Base-by-base conservation (phyloP, 2,797 vertebrate genomes). In the Anguilla pacifica region DNA sequence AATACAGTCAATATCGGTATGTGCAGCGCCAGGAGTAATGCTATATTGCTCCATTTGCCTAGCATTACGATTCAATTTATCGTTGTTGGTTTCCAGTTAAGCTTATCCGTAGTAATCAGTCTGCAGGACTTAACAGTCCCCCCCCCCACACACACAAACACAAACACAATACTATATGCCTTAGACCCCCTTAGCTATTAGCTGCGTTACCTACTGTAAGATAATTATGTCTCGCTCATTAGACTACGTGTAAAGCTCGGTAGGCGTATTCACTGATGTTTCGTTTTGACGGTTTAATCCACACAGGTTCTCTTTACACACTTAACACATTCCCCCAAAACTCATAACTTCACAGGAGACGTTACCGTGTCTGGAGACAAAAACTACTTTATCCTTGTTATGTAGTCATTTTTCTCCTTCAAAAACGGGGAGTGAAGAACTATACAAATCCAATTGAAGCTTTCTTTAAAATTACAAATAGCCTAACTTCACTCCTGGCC, bases 31-130 rank as follows among this genome's bases (percentile, higher is more conserved):
- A 83, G 39, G 67, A 83, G 57, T 35, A 67, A 82, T 3, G 61
- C 61, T 43, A 51, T 25, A 31, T 17, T 3, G 49, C 55, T 57
- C 11, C 11, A 51, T 57, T 19, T 43, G 43, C 77, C n/a, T n/a
- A 6, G 79, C 55, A 57, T 83, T 51, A 35, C 49, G 59, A 67
- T 83, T 64, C 82, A 70, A 87, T 87, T 13, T 51, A 64, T 57
- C 13, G 39, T 83, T 64, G 49, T 82, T n/a, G 79, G 77, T 83
- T 87, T 83, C 77, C 77, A 82, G 49, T 87, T 87, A 83, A 39
- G 57, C 43, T 64, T 49, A 83, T 59, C 51, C 70, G 39, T 59
- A 59, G 55, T 82, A 81, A 81, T 86, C 86, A 61, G 86, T 53
- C 74, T 81, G 0, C n/a, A 81, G 55, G 86, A n/a, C 28, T 81